A percentile compares a stretch with the other conserved stretches of the same genome.
phyloP scores from a whole-genome alignment of 2,888 invertebrate genomes.

The Thecocarcelia acutangulata region DNA sequence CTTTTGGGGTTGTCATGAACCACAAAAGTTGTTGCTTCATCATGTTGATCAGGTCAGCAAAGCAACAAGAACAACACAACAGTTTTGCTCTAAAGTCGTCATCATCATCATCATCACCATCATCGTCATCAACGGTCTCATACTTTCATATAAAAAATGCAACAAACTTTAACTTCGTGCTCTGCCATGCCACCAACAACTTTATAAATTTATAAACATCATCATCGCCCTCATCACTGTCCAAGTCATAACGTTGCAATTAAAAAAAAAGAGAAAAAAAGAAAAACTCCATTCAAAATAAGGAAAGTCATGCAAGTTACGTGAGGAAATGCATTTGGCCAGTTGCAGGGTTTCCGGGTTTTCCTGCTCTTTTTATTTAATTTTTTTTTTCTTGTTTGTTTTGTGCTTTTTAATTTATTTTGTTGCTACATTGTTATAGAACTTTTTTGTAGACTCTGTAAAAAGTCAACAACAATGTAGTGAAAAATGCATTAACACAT shows the following conservation, averaged over 20 bases:
- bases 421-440: conserved; percentile 13
- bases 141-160: conserved; percentile 1
- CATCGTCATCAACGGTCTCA: background rate
- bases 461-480: conserved; percentile 64
- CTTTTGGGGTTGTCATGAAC: conserved; percentile 71
- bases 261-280: conserved; percentile 15
- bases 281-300: no score
- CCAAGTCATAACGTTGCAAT: conserved; percentile 9
- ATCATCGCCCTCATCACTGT: conserved; percentile 10
- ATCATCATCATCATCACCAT: conserved; percentile 17
- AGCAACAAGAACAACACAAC: conserved; percentile 44
- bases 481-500: conserved; percentile 68
- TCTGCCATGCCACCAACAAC: conserved; percentile 9
- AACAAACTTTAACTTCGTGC: conserved; percentile 14
- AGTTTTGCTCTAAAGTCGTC: conserved; percentile 24
- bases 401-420: conserved; percentile 36
- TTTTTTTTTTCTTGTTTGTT: conserved; percentile 10
- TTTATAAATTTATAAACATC: conserved; percentile 2
- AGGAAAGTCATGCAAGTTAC: conserved; percentile 31
- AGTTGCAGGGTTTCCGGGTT: conserved; percentile 78
- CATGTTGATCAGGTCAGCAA: conserved; percentile 68
- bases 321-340: conserved; percentile 74
- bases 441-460: conserved; percentile 35
- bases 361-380: conserved; percentile 69
- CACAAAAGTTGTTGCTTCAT: conserved; percentile 74